Conservation (phyloP, 2,113 vertebrate species). For the Pygoscelis adeliae region DNA sequence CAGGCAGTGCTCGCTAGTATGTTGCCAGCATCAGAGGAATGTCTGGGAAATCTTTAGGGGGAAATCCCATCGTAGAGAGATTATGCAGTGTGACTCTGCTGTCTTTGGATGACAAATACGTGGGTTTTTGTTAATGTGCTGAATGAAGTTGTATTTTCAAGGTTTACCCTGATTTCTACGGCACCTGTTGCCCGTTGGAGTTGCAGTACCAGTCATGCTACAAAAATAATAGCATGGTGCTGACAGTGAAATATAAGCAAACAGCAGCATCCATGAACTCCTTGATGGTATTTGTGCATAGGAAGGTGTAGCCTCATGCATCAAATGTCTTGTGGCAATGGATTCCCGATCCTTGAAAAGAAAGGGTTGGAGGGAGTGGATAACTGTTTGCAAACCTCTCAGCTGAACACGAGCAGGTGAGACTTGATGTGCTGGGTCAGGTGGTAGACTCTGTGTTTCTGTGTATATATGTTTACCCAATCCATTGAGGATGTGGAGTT, state of each 20-base stretch:
- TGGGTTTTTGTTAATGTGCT: not conserved
- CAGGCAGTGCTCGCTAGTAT: not conserved
- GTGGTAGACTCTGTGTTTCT: not conserved
- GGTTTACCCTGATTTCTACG: not conserved
- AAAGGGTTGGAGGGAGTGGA: not conserved
- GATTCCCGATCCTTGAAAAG: not conserved
- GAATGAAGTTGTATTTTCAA: not conserved
- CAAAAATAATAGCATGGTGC: not conserved
- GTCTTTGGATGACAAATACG: not conserved
- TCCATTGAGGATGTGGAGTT: not conserved
- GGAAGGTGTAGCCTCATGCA: not conserved
- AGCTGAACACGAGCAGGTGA: accelerated
- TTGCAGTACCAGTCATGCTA: not conserved
- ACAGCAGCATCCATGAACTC: not conserved
- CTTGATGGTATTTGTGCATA: not conserved
- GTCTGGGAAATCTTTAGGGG: not conserved
- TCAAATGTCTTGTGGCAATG: not conserved
- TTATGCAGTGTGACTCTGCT: not conserved
- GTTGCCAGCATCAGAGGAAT: not conserved
- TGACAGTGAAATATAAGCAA: not conserved
- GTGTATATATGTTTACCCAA: accelerated
- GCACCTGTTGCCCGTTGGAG: not conserved
- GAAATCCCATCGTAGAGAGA: not conserved
- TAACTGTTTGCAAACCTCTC: not conserved
- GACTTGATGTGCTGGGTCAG: not conserved